These are phyloP conservation scores for Myiagra hebetior DNA, from an alignment of 2,113 vertebrate species.

Conservation along the genomic window DNA sequence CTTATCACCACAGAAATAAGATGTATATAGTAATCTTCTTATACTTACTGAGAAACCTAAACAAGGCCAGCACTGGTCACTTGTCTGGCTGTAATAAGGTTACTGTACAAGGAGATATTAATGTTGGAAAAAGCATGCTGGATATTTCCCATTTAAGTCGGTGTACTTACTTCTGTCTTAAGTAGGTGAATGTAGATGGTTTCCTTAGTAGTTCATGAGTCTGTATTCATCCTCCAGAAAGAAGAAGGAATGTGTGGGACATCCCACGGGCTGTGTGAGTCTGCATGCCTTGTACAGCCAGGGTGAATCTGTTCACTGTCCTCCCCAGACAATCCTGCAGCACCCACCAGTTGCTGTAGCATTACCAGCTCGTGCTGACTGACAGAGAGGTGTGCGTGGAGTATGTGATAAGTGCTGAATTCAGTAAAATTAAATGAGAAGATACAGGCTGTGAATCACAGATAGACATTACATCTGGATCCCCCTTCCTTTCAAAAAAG, in stretches of 20 bases:
- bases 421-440: not conserved
- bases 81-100: constrained; percentile 32
- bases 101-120: constrained; percentile 6
- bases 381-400: rapidly evolving
- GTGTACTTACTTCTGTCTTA: not conserved
- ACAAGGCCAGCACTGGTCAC: not conserved
- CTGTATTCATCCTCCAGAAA: not conserved
- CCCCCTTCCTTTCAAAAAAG: not conserved
- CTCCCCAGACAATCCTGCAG: not conserved
- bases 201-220: not conserved
- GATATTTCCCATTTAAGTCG: not conserved
- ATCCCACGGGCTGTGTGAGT: not conserved
- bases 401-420: not conserved
- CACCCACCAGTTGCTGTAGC: not conserved
- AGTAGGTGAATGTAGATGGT: not conserved
- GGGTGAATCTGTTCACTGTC: not conserved
- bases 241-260: not conserved
- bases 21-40: constrained; percentile 61
- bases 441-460: not conserved
- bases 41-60: not conserved
- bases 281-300: not conserved
- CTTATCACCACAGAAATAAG: constrained; percentile 56
- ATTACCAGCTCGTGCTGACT: not conserved
- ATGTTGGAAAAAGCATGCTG: not conserved
- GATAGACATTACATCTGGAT: not conserved